Conservation (phyloP, 2,888 invertebrate genomes). For the Hoplodrina blanda region DNA sequence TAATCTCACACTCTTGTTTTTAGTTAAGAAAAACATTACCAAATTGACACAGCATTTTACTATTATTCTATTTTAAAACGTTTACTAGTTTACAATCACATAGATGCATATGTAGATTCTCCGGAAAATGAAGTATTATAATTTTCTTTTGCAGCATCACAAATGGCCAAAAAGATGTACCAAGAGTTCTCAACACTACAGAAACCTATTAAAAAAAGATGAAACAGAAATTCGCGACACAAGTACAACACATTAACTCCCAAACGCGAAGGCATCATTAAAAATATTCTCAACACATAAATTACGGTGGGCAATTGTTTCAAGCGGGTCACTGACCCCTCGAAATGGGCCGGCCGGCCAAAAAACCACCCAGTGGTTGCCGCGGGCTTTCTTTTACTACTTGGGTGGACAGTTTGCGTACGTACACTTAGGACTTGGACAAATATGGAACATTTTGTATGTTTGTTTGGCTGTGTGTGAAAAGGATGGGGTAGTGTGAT, state of each 20-base stretch:
- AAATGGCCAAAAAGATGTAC: neutral
- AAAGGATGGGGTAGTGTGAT: neutral
- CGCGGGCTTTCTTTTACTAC: slow-evolving; percentile 68
- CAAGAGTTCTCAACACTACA: neutral
- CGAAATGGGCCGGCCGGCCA: slow-evolving; percentile 74
- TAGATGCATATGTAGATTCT: too few species aligned
- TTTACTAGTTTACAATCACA: too few species aligned
- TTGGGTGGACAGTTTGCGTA: slow-evolving; percentile 63
- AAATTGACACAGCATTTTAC: too few species aligned
- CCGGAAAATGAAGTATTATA: too few species aligned
- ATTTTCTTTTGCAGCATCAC: too few species aligned
- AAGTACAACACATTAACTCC: slow-evolving; percentile 46
- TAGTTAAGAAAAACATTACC: too few species aligned
- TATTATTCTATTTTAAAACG: too few species aligned
- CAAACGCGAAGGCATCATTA: slow-evolving; percentile 57
- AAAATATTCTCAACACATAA: slow-evolving; percentile 67
- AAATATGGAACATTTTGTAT: slow-evolving; percentile 22
- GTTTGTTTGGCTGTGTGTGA: slow-evolving; percentile 14
- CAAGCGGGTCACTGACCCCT: slow-evolving; percentile 76
- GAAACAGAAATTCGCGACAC: slow-evolving; percentile 42
- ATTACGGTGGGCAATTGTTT: slow-evolving; percentile 77
- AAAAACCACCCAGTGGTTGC: slow-evolving; percentile 75
- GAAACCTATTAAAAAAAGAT: slow-evolving; percentile 1
- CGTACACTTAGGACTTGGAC: slow-evolving; percentile 63
- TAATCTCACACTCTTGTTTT: too few species aligned